phyloP scores from a whole-genome alignment of 1,140 invertebrate genomes.

The Bombus impatiens region DNA sequence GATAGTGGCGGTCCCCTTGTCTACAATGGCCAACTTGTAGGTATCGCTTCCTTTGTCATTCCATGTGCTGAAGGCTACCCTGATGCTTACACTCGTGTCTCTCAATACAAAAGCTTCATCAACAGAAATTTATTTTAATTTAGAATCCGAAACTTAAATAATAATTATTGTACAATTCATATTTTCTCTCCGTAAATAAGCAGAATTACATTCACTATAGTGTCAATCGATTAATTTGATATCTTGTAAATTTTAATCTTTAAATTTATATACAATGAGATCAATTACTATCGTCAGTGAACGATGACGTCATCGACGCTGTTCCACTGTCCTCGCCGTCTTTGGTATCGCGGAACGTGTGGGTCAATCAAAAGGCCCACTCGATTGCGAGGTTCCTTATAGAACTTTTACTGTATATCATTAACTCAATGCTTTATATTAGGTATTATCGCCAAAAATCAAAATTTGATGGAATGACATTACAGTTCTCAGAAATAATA shows the following conservation, averaged over 20 bases:
- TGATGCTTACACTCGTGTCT: slow-evolving; percentile 86
- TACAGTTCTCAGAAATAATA: background rate
- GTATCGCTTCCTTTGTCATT: slow-evolving; percentile 81
- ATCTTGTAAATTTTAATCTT: background rate
- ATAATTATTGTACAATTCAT: background rate
- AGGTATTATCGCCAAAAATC: background rate
- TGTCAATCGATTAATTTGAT: background rate
- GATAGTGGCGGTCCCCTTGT: slow-evolving; percentile 67
- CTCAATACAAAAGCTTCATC: slow-evolving; percentile 75
- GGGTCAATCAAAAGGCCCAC: slow-evolving; percentile 43
- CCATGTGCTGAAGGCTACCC: slow-evolving; percentile 81
- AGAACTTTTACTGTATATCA: slow-evolving; percentile 21
- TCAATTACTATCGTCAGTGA: slow-evolving; percentile 58
- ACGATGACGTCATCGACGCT: slow-evolving; percentile 45
- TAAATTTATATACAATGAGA: slow-evolving; percentile 41
- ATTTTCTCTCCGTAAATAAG: background rate
- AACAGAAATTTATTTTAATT: slow-evolving; percentile 19
- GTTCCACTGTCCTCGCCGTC: slow-evolving; percentile 44
- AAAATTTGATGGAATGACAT: background rate
- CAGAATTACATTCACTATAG: background rate
- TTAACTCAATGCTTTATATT: background rate
- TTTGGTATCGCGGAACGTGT: slow-evolving; percentile 35
- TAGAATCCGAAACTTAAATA: background rate
- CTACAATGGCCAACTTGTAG: slow-evolving; percentile 71
- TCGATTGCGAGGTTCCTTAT: slow-evolving; percentile 13